Base-by-base conservation (phyloP, 2,888 invertebrate genomes). In the Lycaena phlaeas region DNA sequence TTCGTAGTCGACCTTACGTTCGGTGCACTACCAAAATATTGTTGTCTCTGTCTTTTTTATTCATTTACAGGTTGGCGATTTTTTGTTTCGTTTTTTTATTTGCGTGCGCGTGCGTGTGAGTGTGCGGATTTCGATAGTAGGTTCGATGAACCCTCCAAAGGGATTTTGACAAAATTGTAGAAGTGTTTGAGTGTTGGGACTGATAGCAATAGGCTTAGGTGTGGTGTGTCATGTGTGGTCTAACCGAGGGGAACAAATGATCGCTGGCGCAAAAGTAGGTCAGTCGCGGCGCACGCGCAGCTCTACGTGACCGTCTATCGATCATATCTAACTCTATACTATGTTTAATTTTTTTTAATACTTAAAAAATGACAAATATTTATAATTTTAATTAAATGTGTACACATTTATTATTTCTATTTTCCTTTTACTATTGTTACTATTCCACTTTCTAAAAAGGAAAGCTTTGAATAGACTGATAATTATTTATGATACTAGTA, bases 91-190 rank as follows among this genome's bases (percentile, higher is more conserved):
- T 61, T 73, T 74, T 78, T 76, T 78, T 78, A 78, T 77, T 76
- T 56, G 72, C 50, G 53, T 51, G 59, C 55, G 68, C 70, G 64
- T 59, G 71, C 65, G 69, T 78, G 79, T 78, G 75, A 69, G 79
- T 75, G 79, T 74, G 81, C 81, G 77, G 78, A 81, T 84, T 84
- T 82, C 82, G 81, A 82, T 82, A 84, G 77, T 70, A 61, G 71
- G 82, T 72, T 82, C 82, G 61, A 61, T 75, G 82, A 81, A 76
- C 82, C 59, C 61, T 59, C 71, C n/a, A n/a, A n/a, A 81, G 74
- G 78, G 77, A 75, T 77, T 81, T 74, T n/a, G n/a, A n/a, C n/a
- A n/a, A 68, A 31, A 68, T 64, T 61, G 65, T 58, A 63, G n/a
- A n/a, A n/a, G 61, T 55, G 68, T 67, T 76, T 74, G 67, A 73